Conservation (phyloP, 2,113 vertebrate genomes). For the Halcyon senegalensis region DNA sequence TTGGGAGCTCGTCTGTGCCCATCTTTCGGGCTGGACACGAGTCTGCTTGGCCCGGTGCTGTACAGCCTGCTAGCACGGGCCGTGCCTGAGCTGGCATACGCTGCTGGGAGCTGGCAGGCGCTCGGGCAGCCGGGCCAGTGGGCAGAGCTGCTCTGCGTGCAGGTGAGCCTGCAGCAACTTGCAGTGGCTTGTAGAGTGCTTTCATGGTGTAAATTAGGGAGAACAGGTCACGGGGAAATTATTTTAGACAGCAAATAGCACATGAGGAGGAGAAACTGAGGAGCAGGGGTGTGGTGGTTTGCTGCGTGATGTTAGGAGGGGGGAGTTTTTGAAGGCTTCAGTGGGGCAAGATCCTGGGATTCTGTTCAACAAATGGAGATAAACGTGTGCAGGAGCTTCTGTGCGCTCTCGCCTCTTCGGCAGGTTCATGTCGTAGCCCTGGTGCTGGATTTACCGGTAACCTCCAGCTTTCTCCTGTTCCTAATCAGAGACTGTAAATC, state of each 20-base stretch:
- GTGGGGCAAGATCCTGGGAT: neutral
- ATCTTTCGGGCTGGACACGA: neutral
- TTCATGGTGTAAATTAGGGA: neutral
- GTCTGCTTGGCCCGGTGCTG: neutral
- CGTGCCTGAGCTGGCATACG: neutral
- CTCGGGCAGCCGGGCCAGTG: rapidly evolving
- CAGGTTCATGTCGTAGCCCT: neutral
- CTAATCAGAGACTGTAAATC: conserved; percentile 51
- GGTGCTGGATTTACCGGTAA: neutral
- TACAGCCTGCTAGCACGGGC: rapidly evolving
- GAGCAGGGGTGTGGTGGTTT: neutral
- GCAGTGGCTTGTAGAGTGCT: neutral
- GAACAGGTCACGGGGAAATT: neutral
- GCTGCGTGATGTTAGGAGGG: neutral
- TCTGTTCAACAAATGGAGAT: neutral
- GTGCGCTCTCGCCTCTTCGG: rapidly evolving
- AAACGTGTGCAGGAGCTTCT: neutral
- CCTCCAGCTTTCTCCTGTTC: conserved; percentile 15
- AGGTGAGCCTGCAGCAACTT: neutral
- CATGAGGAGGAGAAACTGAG: neutral
- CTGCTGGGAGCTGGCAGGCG: neutral
- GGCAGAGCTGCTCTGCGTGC: neutral
- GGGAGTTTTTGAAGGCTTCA: neutral
- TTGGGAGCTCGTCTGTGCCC: neutral
- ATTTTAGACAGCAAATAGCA: neutral